Percentiles rank a stretch among this genome's conserved stretches.
These are phyloP conservation scores for Catamblyrhynchus diadema DNA, from an alignment of 2,797 vertebrate species.

Conservation along the genomic window DNA sequence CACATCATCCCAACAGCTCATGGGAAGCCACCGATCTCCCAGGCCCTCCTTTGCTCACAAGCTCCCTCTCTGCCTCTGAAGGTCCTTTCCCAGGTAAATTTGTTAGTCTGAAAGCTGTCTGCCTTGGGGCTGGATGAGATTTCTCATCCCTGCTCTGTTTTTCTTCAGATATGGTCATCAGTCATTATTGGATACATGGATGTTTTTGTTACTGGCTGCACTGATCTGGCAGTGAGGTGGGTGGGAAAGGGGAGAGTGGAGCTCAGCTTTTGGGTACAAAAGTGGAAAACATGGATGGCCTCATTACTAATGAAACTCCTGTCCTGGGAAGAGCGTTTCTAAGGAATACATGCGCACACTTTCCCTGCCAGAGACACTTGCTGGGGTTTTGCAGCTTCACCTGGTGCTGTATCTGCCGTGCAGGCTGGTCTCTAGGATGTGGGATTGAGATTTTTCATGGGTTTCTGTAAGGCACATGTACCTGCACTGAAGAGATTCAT, in stretches of 20 bases:
- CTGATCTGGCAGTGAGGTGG: background rate
- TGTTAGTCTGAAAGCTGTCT: background rate
- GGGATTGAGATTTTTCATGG: background rate
- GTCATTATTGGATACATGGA: background rate
- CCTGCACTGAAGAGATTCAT: background rate
- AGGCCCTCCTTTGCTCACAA: background rate
- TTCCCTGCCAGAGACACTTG: background rate
- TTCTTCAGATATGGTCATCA: background rate
- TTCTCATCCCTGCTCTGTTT: fast-evolving
- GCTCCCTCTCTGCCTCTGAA: background rate
- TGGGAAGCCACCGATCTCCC: fast-evolving
- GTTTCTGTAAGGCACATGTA: background rate
- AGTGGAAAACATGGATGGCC: background rate
- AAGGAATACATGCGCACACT: fast-evolving
- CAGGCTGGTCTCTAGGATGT: background rate
- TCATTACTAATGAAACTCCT: background rate
- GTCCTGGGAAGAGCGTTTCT: background rate
- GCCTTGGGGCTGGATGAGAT: background rate
- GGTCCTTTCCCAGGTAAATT: background rate
- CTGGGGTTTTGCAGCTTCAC: background rate
- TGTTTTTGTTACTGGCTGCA: background rate
- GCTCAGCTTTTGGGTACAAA: background rate
- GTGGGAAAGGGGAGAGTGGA: background rate
- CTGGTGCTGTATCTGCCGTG: fast-evolving
- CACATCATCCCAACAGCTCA: background rate